Conservation (phyloP, 2,888 invertebrate species). For the Villa cingulata region DNA sequence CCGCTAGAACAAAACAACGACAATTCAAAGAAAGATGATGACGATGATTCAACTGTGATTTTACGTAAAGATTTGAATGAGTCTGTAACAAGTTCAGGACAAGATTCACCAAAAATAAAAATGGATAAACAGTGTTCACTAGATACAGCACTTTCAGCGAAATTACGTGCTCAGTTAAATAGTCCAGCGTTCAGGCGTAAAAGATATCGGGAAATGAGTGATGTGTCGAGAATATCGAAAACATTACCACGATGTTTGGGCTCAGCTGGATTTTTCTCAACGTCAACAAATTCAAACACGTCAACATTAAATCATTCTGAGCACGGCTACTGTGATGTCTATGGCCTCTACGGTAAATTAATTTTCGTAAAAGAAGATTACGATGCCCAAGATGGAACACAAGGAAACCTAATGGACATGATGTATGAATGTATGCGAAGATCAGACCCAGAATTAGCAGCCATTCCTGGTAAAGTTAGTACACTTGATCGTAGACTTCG, state of each 20-base stretch:
- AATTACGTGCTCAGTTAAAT: conserved; percentile 46
- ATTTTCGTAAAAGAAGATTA: conserved; percentile 61
- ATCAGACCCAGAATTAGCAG: conserved; percentile 73
- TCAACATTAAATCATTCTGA: conserved; percentile 48
- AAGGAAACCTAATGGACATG: conserved; percentile 40
- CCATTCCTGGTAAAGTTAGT: conserved; percentile 68
- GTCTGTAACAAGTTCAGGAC: conserved; percentile 18
- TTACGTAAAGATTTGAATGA: conserved; percentile 28
- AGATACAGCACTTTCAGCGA: conserved; percentile 44
- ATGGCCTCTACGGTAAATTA: conserved; percentile 76
- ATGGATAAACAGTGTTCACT: conserved; percentile 50
- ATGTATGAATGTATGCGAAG: conserved; percentile 63
- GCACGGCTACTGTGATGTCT: conserved; percentile 64
- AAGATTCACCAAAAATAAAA: conserved; percentile 36
- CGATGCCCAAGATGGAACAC: conserved; percentile 67
- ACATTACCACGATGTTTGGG: conserved; percentile 60
- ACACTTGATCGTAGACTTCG: conserved; percentile 66
- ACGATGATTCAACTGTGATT: conserved; percentile 27
- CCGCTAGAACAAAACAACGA: conserved; percentile 12
- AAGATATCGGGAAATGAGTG: conserved; percentile 40
- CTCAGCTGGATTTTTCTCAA: conserved; percentile 24
- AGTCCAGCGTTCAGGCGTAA: conserved; percentile 51
- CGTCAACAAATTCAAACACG: conserved; percentile 40
- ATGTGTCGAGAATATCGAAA: conserved; percentile 54
- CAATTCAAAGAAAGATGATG: conserved; percentile 29